Base-by-base conservation (phyloP, 1,140 invertebrate species). In the Lasaia peninsularis region DNA sequence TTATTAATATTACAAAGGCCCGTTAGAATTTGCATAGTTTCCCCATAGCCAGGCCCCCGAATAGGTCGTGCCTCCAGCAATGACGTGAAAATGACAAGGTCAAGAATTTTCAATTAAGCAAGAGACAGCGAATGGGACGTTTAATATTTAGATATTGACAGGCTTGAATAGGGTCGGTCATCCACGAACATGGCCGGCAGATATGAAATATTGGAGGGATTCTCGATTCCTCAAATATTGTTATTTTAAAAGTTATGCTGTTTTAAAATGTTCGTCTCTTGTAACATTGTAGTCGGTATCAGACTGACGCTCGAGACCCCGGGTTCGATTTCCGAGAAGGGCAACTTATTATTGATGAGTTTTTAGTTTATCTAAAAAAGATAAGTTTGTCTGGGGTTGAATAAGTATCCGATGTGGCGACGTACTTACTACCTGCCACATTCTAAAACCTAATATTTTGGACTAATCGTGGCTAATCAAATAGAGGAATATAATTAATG, bases 81-180 rank as follows among this genome's bases (percentile, higher is more conserved):
- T 48, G 20, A 11, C 44, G 18, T 10, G 11, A n/a, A 21, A 48
- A 5, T 48, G 44, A 48, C 44, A 48, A 48, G 44, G 20, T 48
- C 44, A 48, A 48, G 44, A 48, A 48, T 48, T 48, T 48, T 48
- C 44, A 48, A 48, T 48, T 48, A 48, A 48, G 20, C 44, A n/a
- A 6, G 20, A 20, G 20, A 48, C 44, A 48, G 20, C 20, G 1
- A 48, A 48, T n/a, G 44, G 44, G 44, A 48, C 44, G 20, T 48
- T 48, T 48, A 48, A 48, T 48, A 48, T 48, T 48, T 48, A 24
- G 44, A 48, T 48, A 48, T 48, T 48, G 44, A 48, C 44, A 24
- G 11, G 44, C 20, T 48, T 48, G 44, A 48, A 48, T 48, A 48
- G 44, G 44, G 44, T 48, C n/a, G 44, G 44, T 48, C 21, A 48